Base-by-base conservation (phyloP, 1,140 invertebrate species). In the Aphelinus atriplicis region DNA sequence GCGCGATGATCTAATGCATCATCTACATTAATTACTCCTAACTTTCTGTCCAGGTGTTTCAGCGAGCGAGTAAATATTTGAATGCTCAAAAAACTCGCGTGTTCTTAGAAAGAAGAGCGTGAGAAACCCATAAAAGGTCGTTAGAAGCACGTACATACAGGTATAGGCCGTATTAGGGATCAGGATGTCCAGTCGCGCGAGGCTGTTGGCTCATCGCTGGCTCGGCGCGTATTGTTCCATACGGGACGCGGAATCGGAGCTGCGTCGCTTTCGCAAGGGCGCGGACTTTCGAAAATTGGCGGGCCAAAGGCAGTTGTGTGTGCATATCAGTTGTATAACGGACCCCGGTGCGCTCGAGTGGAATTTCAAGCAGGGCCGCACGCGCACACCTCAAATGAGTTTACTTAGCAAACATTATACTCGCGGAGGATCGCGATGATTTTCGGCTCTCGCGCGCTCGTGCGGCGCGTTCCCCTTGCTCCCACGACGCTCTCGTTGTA, bases 251-350 rank as follows among this genome's bases (percentile, higher is more conserved):
- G 26, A 26, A 26, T 26, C 26, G 26, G 26, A 26, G 26, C 7
- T 42, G 2, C 56, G 43, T 7, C 56, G 56, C n/a, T 70, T 60
- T 70, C 68, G 68, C 68, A 70, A 70, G 56, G 56, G 56, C 67
- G n/a, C 57, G 58, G 45, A 61, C 68, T 70, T 70, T 70, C 68
- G 68, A 70, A 70, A 70, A 70, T 70, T 70, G 67, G 56, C 67
- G 67, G 46, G 67, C 67, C 67, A 5, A 7, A 7, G 46, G 56
- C 56, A 58, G 46, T 26, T 26, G 26, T 26, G 26, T 26, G 26
- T 26, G 26, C 26, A 26, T 26, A 26, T 42, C 46, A n/a, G 67
- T 69, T 69, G 67, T 69, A 69, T 69, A 69, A 69, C 10, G 7
- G 2, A 50, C 7, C 56, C 43, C 55, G 47, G 4, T 4, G n/a